Evolutionary conservation across 2,113 vertebrate genomes (phyloP).

Genomic region (Paracyprichromis sp.): DNA sequence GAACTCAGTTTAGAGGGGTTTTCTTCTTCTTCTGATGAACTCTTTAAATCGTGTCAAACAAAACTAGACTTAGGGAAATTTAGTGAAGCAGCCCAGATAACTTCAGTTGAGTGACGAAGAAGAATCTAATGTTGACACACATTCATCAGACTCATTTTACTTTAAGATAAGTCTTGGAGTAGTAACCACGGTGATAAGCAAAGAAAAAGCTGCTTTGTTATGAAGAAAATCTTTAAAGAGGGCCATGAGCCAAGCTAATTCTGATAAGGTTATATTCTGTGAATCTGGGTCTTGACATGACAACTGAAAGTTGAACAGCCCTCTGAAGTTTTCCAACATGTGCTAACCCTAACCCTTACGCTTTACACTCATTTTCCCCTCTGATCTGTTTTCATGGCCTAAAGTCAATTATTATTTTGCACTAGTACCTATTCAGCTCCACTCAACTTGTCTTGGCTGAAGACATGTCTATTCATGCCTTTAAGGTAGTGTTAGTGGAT

Average conservation of each 20-base stretch:
- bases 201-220: neutral
- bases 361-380: neutral
- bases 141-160: neutral
- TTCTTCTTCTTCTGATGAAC: neutral
- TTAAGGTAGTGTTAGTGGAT: neutral
- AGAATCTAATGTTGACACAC: neutral
- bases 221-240: neutral
- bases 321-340: neutral
- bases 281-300: neutral
- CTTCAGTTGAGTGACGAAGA: neutral
- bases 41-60: neutral
- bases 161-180: neutral
- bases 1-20: neutral
- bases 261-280: neutral
- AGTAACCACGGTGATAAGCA: neutral
- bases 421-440: neutral
- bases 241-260: neutral
- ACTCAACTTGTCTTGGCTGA: neutral
- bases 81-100: neutral
- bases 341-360: neutral
- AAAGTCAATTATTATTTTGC: neutral
- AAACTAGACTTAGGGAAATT: neutral
- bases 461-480: neutral
- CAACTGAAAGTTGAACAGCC: neutral
- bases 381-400: neutral